Evolutionary conservation across 1,140 invertebrate genomes (phyloP), one percentile per base, ranked within the genome.

Genomic region (Rhysida immarginata): DNA sequence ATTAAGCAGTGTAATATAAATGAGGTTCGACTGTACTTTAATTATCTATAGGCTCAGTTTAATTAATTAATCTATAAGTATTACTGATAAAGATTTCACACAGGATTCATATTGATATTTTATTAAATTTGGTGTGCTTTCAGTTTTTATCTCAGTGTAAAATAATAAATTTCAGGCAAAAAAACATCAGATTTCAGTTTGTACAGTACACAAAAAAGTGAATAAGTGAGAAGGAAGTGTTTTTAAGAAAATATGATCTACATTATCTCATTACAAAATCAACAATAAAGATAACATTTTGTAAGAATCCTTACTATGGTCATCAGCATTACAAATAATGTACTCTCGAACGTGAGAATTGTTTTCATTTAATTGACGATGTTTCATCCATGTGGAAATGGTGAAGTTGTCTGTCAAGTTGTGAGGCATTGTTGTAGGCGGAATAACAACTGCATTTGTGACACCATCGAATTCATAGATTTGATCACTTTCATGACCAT

Each of bases 321-420:
- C 91, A 75, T 97, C 94, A 48, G 92, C 90, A 65, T 86, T 87
- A 70, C 94, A 98, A 20, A 98, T 69, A 58, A 98, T 83, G 65
- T 96, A 91, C 68, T 97, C 93, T 71, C 96, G 96, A 25, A 81
- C 75, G 63, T 92, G 87, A 61, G 90, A 88, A 68, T 93, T 87
- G 59, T 81, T 70, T 62, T 76, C 71, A 29, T 80, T 74, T 67
- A 80, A 64, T 61, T 79, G 71, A 68, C 82, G 81, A 68, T 94
- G 90, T 57, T 91, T 83, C 76, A 97, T 84, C 87, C 94, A 96
- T 1, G 87, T 89, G 2, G 87, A 81, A 61, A 97, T 80, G 48
- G 85, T 88, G 72, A 96, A 96, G 42, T 83, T 84, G 55, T 81
- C 73, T 16, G 81, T 80, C 25, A 93, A 68, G 14, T 78, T 76